phyloP scores from a whole-genome alignment of 1,140 invertebrate species.

The Gyrodactylus salaris region DNA sequence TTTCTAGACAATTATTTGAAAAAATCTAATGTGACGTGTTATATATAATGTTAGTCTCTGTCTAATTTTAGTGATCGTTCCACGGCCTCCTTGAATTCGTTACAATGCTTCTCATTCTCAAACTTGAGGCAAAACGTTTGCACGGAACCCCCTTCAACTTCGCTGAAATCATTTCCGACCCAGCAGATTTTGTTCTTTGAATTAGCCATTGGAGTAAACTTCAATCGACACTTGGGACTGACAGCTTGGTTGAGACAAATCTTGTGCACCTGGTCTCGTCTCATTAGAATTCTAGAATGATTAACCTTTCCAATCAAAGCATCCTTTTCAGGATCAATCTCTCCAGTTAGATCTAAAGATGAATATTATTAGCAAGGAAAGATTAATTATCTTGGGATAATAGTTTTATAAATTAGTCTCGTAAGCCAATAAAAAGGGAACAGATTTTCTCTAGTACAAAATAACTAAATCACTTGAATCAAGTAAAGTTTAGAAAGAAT shows the following conservation, averaged over 20 bases:
- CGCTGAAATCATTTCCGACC: constrained; percentile 2
- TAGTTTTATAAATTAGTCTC: too few species aligned
- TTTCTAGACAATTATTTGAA: too few species aligned
- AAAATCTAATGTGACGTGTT: too few species aligned
- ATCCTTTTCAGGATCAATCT: background rate
- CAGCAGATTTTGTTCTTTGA: background rate
- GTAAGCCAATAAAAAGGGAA: too few species aligned
- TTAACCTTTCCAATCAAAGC: background rate
- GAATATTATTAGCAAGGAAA: background rate
- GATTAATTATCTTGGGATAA: background rate
- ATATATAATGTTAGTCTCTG: background rate
- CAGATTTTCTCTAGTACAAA: too few species aligned
- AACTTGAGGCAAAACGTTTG: background rate
- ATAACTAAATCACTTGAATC: too few species aligned
- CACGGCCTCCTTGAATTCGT: background rate
- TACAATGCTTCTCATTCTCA: background rate
- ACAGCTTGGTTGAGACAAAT: background rate
- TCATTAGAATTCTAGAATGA: background rate
- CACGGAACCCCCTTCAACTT: background rate
- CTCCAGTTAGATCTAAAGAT: background rate
- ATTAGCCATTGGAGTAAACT: background rate
- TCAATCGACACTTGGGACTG: background rate
- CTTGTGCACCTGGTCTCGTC: background rate
- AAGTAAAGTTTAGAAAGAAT: too few species aligned
- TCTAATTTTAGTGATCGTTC: background rate